phyloP scores from a whole-genome alignment of 2,113 vertebrate species.

The Ictalurus punctatus region DNA sequence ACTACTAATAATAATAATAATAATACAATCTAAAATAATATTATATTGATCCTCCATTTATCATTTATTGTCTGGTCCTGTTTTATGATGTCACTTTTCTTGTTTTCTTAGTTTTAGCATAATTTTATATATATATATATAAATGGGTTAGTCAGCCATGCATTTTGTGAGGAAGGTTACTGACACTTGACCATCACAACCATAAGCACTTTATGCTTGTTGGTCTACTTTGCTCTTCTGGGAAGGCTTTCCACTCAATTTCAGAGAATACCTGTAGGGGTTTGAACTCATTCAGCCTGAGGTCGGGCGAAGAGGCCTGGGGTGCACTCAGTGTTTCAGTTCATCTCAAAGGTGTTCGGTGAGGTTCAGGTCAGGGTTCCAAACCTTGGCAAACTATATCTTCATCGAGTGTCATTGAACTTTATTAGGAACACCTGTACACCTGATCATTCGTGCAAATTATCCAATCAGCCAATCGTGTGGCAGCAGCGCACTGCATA shows the following conservation, averaged over 20 bases:
- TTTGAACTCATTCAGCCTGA: not conserved
- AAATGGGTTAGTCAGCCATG: not conserved
- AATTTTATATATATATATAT: not conserved
- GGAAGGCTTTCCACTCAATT: too few species aligned
- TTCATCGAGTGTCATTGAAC: not conserved
- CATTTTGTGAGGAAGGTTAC: not conserved
- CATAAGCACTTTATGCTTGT: too few species aligned
- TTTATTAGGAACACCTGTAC: not conserved
- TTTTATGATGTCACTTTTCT: too few species aligned
- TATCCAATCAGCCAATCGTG: too few species aligned
- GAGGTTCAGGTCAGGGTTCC: too few species aligned
- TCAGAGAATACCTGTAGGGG: too few species aligned
- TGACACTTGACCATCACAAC: not conserved
- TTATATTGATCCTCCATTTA: not conserved
- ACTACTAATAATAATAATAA: not conserved
- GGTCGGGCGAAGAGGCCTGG: not conserved
- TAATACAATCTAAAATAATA: not conserved
- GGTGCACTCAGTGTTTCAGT: not conserved
- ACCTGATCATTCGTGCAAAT: not conserved
- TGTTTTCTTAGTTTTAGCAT: not conserved
- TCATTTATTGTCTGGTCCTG: not conserved
- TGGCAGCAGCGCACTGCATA: not conserved
- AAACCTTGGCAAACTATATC: not conserved
- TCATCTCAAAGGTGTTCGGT: not conserved
- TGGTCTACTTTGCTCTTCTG: too few species aligned